These are phyloP conservation scores for Apotomis betuletana DNA, from an alignment of 2,888 invertebrate species.

Conservation along the genomic window DNA sequence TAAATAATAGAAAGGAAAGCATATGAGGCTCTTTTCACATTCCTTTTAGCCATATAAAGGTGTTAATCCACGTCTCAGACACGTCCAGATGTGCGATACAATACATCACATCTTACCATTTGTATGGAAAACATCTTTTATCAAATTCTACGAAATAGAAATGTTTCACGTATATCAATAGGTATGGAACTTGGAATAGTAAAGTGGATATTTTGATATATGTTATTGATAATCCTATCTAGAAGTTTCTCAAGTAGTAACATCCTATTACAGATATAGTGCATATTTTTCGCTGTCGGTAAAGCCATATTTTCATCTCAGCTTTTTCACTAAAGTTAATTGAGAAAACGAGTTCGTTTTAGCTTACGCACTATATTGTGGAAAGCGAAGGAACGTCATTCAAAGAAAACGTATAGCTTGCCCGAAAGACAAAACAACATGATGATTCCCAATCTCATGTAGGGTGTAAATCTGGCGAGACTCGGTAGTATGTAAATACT, in stretches of 20 bases:
- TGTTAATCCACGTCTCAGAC: constrained; percentile 60
- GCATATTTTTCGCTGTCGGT: no score
- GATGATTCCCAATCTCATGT: not conserved
- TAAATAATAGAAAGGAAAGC: constrained; percentile 46
- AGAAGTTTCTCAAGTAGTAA: no score
- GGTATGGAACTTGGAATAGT: not conserved
- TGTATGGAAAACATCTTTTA: not conserved
- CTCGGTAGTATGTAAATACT: constrained; percentile 65
- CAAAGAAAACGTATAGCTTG: not conserved
- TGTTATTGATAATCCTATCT: no score
- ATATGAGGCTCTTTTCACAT: constrained; percentile 70
- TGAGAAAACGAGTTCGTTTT: no score
- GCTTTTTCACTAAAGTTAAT: no score
- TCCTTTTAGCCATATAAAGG: constrained; percentile 63
- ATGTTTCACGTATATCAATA: not conserved
- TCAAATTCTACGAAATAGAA: constrained; percentile 16
- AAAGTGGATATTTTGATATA: no score
- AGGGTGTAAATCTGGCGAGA: constrained; percentile 48
- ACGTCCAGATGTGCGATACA: constrained; percentile 57
- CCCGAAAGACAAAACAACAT: constrained; percentile 23
- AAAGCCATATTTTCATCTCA: no score
- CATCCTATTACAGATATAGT: no score
- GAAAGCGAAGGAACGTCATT: not conserved
- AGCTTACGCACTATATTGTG: no score
- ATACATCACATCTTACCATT: constrained; percentile 55